Evolutionary conservation across 2,888 invertebrate genomes (phyloP).

Genomic region (Noctua pronuba): DNA sequence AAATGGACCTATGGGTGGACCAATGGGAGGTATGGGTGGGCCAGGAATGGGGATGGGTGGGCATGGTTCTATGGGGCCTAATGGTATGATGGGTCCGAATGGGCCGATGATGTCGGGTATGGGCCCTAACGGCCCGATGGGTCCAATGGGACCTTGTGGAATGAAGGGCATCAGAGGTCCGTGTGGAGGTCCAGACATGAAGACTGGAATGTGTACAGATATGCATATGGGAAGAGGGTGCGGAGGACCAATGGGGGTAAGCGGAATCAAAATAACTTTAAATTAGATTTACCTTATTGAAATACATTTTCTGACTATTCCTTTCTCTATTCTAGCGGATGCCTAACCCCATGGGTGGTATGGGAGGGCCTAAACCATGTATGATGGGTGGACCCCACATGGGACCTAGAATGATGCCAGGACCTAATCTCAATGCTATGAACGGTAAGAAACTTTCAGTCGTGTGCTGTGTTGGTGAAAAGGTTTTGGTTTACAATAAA

Average conservation of each 20-base stretch:
- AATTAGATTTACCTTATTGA: not conserved
- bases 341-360: conserved; percentile 89
- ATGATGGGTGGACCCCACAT: conserved; percentile 90
- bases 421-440: conserved; percentile 88
- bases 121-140: conserved; percentile 88
- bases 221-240: conserved; percentile 90
- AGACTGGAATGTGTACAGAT: conserved; percentile 88
- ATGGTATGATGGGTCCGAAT: conserved; percentile 89
- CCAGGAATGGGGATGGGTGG: conserved; percentile 82
- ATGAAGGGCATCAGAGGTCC: conserved; percentile 88
- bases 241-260: conserved; percentile 89
- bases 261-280: conserved; percentile 58
- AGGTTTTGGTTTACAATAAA: conserved; percentile 24
- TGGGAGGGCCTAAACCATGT: conserved; percentile 88
- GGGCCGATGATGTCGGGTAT: conserved; percentile 87
- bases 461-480: conserved; percentile 30
- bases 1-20: conserved; percentile 76
- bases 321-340: conserved; percentile 81
- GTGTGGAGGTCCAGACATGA: conserved; percentile 89
- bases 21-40: conserved; percentile 82
- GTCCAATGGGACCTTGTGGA: conserved; percentile 89
- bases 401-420: conserved; percentile 89
- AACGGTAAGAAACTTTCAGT: conserved; percentile 80
- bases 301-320: conserved; percentile 12
- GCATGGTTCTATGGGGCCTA: conserved; percentile 84